Evolutionary conservation across 1,140 invertebrate species (phyloP), one percentile per base, ranked within the genome.

Genomic region (Eciton burchellii): DNA sequence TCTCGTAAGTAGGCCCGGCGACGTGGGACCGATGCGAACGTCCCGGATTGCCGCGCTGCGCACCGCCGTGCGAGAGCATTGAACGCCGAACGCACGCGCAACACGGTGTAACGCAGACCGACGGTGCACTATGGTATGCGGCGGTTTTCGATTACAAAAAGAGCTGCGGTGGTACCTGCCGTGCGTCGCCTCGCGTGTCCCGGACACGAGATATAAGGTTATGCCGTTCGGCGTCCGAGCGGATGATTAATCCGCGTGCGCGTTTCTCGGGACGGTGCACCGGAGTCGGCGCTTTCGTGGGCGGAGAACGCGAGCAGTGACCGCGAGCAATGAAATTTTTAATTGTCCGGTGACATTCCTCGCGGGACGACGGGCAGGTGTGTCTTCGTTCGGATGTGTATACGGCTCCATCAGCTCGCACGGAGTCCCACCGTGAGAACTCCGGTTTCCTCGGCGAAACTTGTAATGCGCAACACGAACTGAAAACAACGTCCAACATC

Each of bases 331-430:
- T 63, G 81, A 77, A 66, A 83, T 82, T 77, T 83, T 68, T 87
- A 74, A 49, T 81, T 74, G 63, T 86, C 76, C 84, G 82, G 81
- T 86, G 81, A 87, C 85, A 70, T 86, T 87, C 84, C 47, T 57
- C 43, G 63, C 41, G 65, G 12, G 62, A 73, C 79, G 70, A 86
- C 54, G 59, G 72, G 83, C 52, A 86, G 74, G 74, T 79, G 60
- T 62, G 56, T 63, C 72, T 60, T 47, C 71, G 26, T 6, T 62
- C 71, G 63, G 45, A 65, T 43, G 62, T 65, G 35, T 54, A 0
- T 5, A 11, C 35, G 35, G 49, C 35, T 52, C 63, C 60, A 66
- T 47, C 73, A 52, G 35, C 43, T 49, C 60, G 43, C 43, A 24
- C 43, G 57, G n/a, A 56, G 62, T 11, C 12, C 16, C 63, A 43